Base-by-base conservation (phyloP, 2,888 invertebrate species). In the Mantis religiosa region DNA sequence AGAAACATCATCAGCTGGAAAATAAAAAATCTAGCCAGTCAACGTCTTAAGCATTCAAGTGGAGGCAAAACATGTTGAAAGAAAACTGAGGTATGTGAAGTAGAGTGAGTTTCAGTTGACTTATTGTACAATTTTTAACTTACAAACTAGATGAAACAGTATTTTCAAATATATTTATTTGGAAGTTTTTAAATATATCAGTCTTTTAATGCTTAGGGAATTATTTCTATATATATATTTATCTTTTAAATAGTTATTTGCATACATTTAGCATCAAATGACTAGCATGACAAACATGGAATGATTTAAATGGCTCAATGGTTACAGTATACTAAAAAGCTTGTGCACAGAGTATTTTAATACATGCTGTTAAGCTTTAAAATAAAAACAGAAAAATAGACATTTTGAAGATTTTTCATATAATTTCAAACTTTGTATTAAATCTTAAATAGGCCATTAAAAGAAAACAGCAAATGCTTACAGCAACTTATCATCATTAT, bases 401-500 rank as follows among this genome's bases (percentile, higher is more conserved):
- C 6, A 71, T 71, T 20, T 20, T 71, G 54, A 71, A 25, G 25
- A 20, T 25, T 1, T 41, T 71, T 20, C 0, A 15, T 71, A 71
- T 71, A 71, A 71, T 20, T 25, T 0, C 25, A 41, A 41, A 6
- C 4, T 71, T 71, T 71, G 20, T 71, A 20, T 15, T 71, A 71
- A 71, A 71, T 25, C 25, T 71, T 71, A 20, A 20, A 71, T 20
- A 71, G 20, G 54, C 54, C 25, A 54, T 71, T 71, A 71, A 20
- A 71, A 25, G 25, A 20, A 71, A 71, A 20, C 25, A 71, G 4
- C 6, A 4, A 71, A 20, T 20, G 20, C 89, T 89, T 89, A 90
- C 54, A 89, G 89, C 82, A 90, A 28, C 28, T 89, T 88, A 82
- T 89, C 89, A 27, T 87, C 87, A 28, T 87, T 87, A n/a, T 88